These are phyloP conservation scores for Aphrophora alni DNA, from an alignment of 2,888 invertebrate species.

Conservation along the genomic window DNA sequence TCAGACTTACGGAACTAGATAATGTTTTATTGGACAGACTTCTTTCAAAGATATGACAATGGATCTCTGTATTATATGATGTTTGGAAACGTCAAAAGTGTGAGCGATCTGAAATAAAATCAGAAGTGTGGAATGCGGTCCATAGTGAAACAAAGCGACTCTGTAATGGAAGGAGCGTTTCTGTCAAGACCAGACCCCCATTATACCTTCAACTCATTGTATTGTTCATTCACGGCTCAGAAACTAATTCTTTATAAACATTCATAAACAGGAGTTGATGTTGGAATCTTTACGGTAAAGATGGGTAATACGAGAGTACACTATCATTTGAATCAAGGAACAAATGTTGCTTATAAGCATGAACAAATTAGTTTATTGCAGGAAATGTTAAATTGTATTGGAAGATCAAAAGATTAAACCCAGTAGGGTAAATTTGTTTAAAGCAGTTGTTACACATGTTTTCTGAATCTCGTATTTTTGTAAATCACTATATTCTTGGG, in stretches of 20 bases:
- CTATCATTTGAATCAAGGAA: too few species aligned
- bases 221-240: neutral
- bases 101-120: neutral
- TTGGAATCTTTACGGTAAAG: neutral
- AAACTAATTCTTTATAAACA: neutral
- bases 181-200: neutral
- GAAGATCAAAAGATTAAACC: too few species aligned
- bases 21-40: too few species aligned
- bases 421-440: too few species aligned
- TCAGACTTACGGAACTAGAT: too few species aligned
- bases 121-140: neutral
- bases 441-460: too few species aligned
- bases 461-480: too few species aligned
- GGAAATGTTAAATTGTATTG: too few species aligned
- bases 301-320: too few species aligned
- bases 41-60: neutral
- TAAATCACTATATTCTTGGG: too few species aligned
- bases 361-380: too few species aligned
- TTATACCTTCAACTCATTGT: neutral
- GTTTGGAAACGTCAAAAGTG: neutral
- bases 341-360: too few species aligned
- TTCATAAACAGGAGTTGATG: neutral
- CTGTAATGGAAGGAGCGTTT: neutral
- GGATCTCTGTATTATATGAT: conserved; percentile 2
- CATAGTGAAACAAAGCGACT: neutral